phyloP scores from a whole-genome alignment of 2,888 invertebrate genomes.

The Cryptus viduatorius region DNA sequence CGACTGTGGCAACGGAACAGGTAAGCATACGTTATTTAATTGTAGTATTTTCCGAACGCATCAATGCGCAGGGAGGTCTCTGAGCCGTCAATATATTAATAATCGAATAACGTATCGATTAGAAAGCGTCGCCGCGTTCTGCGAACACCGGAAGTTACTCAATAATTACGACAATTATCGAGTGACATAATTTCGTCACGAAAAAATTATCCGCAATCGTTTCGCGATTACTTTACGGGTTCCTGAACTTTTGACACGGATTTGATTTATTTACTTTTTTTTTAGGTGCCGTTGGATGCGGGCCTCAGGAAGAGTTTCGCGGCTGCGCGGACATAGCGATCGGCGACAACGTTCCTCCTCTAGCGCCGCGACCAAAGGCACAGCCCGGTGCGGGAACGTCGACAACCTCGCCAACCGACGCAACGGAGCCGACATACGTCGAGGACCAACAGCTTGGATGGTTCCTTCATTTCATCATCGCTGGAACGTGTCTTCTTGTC shows the following conservation, averaged over 20 bases:
- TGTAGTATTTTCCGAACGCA: not conserved
- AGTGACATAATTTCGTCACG: slow-evolving; percentile 56
- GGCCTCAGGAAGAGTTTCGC: slow-evolving; percentile 95
- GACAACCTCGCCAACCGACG: slow-evolving; percentile 80
- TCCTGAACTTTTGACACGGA: slow-evolving; percentile 1
- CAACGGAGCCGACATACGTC: slow-evolving; percentile 86
- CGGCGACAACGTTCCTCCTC: slow-evolving; percentile 86
- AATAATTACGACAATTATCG: slow-evolving; percentile 52
- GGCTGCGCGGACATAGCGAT: slow-evolving; percentile 94
- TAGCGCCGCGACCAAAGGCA: slow-evolving; percentile 85
- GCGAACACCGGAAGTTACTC: slow-evolving; percentile 48
- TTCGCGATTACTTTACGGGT: slow-evolving; percentile 9
- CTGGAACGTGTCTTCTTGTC: slow-evolving; percentile 89
- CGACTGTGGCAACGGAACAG: slow-evolving; percentile 83
- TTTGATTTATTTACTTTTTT: slow-evolving; percentile 25
- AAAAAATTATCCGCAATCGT: slow-evolving; percentile 41
- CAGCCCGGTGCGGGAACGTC: slow-evolving; percentile 85
- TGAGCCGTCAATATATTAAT: slow-evolving; percentile 1
- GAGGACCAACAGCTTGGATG: slow-evolving; percentile 76
- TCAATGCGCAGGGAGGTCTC: not conserved
- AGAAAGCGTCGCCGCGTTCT: slow-evolving; percentile 47
- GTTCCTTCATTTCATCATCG: slow-evolving; percentile 86
- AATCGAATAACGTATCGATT: slow-evolving; percentile 57
- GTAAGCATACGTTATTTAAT: slow-evolving; percentile 67
- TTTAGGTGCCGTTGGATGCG: slow-evolving; percentile 93